Evolutionary conservation across 2,797 vertebrate genomes (phyloP).

Genomic region (Molothrus ater): DNA sequence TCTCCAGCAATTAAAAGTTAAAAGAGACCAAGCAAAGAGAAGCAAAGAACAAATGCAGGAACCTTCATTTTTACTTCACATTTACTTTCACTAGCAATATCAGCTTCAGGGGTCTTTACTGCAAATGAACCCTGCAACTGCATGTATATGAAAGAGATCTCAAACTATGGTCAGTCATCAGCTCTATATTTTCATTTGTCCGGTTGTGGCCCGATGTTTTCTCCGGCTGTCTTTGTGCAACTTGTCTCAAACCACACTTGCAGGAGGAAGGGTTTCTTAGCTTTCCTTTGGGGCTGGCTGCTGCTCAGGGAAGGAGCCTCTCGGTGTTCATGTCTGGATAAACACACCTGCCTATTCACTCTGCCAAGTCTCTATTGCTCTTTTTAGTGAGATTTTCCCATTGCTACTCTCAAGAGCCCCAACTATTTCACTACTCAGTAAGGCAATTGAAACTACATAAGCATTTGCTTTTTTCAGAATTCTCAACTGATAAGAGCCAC

Average conservation of each 20-base stretch:
- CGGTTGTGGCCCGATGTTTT: background rate
- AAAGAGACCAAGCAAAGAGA: background rate
- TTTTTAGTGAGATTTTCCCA: background rate
- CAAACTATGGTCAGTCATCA: background rate
- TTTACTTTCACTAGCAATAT: background rate
- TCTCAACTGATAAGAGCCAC: background rate
- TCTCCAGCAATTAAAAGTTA: background rate
- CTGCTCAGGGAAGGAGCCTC: background rate
- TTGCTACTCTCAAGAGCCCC: background rate
- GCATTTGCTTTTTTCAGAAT: background rate
- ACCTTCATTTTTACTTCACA: background rate
- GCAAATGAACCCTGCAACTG: background rate
- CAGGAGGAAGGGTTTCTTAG: background rate
- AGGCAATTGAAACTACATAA: background rate
- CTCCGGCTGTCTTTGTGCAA: background rate
- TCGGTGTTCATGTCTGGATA: rapidly evolving
- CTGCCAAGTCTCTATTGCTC: background rate
- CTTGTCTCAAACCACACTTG: background rate
- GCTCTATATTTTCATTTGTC: background rate
- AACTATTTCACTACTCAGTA: background rate
- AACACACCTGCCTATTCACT: background rate
- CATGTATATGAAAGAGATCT: background rate
- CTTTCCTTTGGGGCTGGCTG: background rate
- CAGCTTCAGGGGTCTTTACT: background rate
- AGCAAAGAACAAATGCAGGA: background rate